Evolutionary conservation across 2,797 vertebrate genomes (phyloP).

Genomic region (Myotis vivesi): DNA sequence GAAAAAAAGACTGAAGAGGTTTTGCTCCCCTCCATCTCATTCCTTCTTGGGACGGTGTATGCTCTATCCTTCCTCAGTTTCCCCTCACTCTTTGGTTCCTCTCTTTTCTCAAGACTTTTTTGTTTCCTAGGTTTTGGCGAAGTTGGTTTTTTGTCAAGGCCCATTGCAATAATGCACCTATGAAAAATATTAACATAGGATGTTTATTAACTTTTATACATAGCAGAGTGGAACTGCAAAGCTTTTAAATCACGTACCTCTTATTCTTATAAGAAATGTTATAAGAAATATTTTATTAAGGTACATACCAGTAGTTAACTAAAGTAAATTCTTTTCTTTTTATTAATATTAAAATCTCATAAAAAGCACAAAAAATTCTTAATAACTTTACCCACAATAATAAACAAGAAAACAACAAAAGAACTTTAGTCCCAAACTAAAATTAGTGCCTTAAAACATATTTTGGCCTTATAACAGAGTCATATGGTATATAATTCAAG

Average conservation of each 20-base stretch:
- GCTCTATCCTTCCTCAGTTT: not conserved
- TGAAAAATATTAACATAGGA: not conserved
- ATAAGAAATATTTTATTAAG: not conserved
- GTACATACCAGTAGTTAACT: not conserved
- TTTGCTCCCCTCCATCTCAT: conserved; percentile 24
- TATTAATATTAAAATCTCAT: not conserved
- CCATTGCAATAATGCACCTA: conserved; percentile 94
- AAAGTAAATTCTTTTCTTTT: conserved; percentile 13
- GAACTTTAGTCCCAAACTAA: not conserved
- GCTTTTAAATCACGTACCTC: not conserved
- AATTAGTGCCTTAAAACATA: not conserved
- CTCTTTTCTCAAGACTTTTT: conserved; percentile 65
- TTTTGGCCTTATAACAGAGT: not conserved
- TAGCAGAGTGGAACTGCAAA: not conserved
- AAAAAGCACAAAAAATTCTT: not conserved
- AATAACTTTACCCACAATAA: not conserved
- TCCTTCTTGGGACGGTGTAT: not conserved
- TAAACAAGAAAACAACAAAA: not conserved
- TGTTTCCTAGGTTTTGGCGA: conserved; percentile 86
- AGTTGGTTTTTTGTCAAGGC: conserved; percentile 90
- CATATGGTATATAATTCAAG: not conserved
- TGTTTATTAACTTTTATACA: not conserved
- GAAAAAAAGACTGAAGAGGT: conserved; percentile 46
- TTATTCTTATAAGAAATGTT: not conserved
- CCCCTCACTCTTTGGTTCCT: not conserved